Evolutionary conservation across 2,113 vertebrate genomes (phyloP).

Genomic region (Apus apus): DNA sequence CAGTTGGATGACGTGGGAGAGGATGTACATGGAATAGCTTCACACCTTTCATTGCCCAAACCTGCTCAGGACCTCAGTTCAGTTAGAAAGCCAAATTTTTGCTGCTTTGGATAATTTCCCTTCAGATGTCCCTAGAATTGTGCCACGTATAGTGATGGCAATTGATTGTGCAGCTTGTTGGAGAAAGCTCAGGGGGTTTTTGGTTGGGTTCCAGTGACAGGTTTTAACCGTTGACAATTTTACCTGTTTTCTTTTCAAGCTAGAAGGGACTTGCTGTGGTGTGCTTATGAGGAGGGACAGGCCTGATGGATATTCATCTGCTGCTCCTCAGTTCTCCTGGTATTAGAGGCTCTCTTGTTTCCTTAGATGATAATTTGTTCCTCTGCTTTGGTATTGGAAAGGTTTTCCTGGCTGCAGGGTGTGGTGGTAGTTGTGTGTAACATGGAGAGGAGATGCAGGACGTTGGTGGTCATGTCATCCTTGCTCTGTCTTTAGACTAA

Average conservation of each 20-base stretch:
- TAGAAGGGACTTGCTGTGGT: neutral
- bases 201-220: neutral
- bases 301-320: neutral
- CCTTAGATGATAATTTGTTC: neutral
- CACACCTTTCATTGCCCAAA: neutral
- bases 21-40: accelerated
- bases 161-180: neutral
- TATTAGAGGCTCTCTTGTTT: neutral
- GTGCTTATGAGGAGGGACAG: neutral
- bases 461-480: accelerated
- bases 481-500: neutral
- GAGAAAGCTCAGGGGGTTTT: neutral
- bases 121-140: neutral
- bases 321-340: neutral
- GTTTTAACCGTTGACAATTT: neutral
- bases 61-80: neutral
- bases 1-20: accelerated
- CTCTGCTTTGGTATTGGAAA: neutral
- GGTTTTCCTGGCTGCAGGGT: neutral
- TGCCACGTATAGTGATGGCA: neutral
- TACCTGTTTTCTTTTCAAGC: neutral
- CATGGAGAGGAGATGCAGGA: neutral
- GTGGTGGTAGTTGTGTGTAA: neutral
- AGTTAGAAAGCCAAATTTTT: neutral
- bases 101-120: neutral